phyloP scores from a whole-genome alignment of 2,888 invertebrate species.

The Tipula unca region DNA sequence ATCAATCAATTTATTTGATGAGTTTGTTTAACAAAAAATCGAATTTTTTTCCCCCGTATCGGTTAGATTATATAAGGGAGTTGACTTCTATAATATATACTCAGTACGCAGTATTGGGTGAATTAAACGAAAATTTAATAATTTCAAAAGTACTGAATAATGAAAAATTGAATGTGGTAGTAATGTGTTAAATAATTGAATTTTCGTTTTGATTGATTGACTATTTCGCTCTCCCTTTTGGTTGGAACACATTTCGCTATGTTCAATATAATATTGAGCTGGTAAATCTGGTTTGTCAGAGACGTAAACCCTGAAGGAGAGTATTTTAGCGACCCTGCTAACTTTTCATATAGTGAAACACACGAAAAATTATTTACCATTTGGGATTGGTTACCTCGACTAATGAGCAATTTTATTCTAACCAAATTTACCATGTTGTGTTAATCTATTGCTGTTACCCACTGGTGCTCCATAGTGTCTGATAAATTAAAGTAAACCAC shows the following conservation, averaged over 20 bases:
- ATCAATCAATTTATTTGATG: conserved; percentile 8
- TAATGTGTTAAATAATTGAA: neutral
- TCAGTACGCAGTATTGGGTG: neutral
- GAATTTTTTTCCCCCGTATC: neutral
- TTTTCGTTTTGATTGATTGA: neutral
- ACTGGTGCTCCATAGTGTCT: too few species aligned
- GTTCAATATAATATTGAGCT: too few species aligned
- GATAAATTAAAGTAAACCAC: too few species aligned
- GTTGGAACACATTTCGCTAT: neutral
- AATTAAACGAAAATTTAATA: neutral
- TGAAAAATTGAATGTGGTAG: neutral
- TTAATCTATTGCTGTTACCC: too few species aligned
- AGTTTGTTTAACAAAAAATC: neutral
- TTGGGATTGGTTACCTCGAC: too few species aligned
- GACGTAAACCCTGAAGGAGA: too few species aligned
- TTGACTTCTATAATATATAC: neutral
- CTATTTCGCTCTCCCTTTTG: neutral
- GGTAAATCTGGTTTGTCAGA: too few species aligned
- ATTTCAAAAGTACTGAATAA: neutral
- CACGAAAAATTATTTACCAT: too few species aligned
- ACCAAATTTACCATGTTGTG: too few species aligned
- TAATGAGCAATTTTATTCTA: too few species aligned
- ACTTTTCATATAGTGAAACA: too few species aligned
- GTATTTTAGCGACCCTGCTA: too few species aligned
- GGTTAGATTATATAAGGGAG: neutral